These are phyloP conservation scores for Drosophila phalerata DNA, from an alignment of 2,888 invertebrate genomes.

Conservation along the genomic window DNA sequence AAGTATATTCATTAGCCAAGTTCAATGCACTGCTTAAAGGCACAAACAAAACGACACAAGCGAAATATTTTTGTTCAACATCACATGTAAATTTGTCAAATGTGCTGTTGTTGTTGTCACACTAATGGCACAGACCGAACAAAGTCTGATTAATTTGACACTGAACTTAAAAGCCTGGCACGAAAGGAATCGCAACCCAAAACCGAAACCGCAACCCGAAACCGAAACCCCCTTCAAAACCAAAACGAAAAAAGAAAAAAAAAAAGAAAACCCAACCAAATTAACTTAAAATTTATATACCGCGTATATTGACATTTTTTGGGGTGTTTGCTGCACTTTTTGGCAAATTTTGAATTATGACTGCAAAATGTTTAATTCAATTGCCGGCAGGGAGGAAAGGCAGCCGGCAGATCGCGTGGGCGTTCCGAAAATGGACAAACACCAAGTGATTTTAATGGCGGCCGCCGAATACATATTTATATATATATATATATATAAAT, in stretches of 20 bases:
- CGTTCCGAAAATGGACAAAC: conserved; percentile 74
- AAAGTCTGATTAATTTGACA: conserved; percentile 78
- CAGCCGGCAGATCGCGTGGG: conserved; percentile 55
- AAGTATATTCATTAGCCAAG: conserved; percentile 62
- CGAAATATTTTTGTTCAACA: conserved; percentile 32
- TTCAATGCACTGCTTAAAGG: conserved; percentile 67
- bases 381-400: conserved; percentile 25
- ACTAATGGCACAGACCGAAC: conserved; percentile 46
- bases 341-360: conserved; percentile 72
- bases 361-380: conserved; percentile 61
- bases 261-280: conserved; percentile 11
- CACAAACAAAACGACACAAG: conserved; percentile 38
- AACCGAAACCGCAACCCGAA: conserved; percentile 17
- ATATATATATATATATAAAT: conserved; percentile 9
- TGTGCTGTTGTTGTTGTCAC: conserved; percentile 25
- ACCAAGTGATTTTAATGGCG: conserved; percentile 69
- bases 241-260: too few species aligned
- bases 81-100: conserved; percentile 61
- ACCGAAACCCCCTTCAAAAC: conserved; percentile 9
- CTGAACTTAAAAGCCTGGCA: conserved; percentile 71
- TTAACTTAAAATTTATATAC: conserved; percentile 64
- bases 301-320: conserved; percentile 41
- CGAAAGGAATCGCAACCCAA: conserved; percentile 52
- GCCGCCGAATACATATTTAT: conserved; percentile 31
- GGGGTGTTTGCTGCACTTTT: conserved; percentile 64